Evolutionary conservation across 2,797 vertebrate species (phyloP).

Genomic region (Gymnoscopelus braueri): DNA sequence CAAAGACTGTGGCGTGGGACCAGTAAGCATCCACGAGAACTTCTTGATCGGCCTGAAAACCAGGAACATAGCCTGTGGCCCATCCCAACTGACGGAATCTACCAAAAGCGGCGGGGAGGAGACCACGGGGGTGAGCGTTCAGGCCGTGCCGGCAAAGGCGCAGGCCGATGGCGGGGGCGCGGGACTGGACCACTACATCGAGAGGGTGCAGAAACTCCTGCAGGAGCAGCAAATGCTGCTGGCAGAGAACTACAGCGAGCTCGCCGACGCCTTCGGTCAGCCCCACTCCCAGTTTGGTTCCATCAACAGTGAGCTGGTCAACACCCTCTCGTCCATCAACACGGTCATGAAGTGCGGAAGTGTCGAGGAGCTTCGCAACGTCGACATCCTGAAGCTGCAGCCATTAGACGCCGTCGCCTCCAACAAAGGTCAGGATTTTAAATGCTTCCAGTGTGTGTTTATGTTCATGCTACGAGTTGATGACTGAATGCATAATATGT

Average conservation of each 20-base stretch:
- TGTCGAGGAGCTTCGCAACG: constrained; percentile 81
- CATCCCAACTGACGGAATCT: constrained; percentile 67
- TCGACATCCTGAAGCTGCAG: constrained; percentile 71
- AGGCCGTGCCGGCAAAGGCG: constrained; percentile 28
- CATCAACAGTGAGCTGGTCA: constrained; percentile 95
- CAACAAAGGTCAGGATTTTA: constrained; percentile 68
- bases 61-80: constrained; percentile 93
- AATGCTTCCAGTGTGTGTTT: background rate
- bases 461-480: background rate
- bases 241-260: constrained; percentile 94
- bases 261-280: constrained; percentile 95
- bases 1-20: constrained; percentile 91
- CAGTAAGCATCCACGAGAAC: constrained; percentile 88
- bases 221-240: constrained; percentile 95
- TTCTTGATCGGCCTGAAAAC: constrained; percentile 94
- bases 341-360: constrained; percentile 91
- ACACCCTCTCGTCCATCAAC: constrained; percentile 93
- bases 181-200: constrained; percentile 94
- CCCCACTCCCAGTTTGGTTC: constrained; percentile 94
- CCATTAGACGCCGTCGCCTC: constrained; percentile 33
- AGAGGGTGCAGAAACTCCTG: constrained; percentile 92
- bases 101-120: constrained; percentile 70
- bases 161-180: constrained; percentile 59
- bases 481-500: constrained; percentile 1
- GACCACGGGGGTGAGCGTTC: constrained; percentile 28